Conservation (phyloP, 2,797 vertebrate genomes). For the Trematomus bernacchii region DNA sequence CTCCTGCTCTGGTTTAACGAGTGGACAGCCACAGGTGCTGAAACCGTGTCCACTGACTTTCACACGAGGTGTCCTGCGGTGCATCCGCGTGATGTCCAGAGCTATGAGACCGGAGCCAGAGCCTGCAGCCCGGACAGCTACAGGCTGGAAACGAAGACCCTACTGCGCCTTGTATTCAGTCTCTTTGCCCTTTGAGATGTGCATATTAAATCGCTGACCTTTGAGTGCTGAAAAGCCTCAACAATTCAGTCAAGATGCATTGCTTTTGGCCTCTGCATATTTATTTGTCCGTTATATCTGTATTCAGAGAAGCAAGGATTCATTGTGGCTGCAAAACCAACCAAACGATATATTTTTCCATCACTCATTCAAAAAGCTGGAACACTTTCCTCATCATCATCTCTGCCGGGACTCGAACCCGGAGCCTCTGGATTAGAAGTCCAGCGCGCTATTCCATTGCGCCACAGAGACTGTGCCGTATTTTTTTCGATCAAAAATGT, state of each 20-base stretch:
- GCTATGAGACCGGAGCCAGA: not conserved
- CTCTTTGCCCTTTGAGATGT: constrained; percentile 30
- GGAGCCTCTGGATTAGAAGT: constrained; percentile 99
- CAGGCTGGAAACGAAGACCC: constrained; percentile 18
- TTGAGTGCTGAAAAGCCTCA: constrained; percentile 42
- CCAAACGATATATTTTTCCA: not conserved
- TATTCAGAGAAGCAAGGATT: not conserved
- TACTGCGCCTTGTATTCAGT: constrained; percentile 4
- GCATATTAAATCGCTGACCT: constrained; percentile 65
- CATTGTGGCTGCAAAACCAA: not conserved
- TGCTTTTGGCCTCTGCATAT: not conserved
- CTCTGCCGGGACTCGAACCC: constrained; percentile 99
- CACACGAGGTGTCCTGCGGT: constrained; percentile 29
- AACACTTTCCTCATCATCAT: constrained; percentile 85
- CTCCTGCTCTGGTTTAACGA: constrained; percentile 16
- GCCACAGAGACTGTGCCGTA: constrained; percentile 96
- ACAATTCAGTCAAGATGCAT: constrained; percentile 3
- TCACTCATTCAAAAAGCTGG: constrained; percentile 49
- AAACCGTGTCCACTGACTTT: constrained; percentile 43
- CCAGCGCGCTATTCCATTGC: constrained; percentile 99
- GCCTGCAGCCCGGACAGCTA: constrained; percentile 23
- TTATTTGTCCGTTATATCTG: not conserved
- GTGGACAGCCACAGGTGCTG: constrained; percentile 67
- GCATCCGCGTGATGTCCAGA: constrained; percentile 23
- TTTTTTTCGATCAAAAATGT: constrained; percentile 55